Evolutionary conservation across 2,888 invertebrate species (phyloP).

Genomic region (Metacarcinus magister): DNA sequence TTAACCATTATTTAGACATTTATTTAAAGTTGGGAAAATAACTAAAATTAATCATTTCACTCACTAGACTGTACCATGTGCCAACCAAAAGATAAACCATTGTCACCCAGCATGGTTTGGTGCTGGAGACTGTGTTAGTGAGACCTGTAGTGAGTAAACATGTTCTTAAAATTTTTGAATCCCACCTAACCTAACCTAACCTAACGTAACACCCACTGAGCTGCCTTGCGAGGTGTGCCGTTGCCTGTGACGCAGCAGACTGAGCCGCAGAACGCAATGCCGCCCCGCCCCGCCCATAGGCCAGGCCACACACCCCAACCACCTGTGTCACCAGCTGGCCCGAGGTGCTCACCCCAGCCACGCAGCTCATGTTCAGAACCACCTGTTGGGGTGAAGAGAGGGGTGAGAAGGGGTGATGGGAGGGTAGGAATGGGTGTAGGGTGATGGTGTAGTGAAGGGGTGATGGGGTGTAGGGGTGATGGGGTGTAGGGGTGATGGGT

Average conservation of each 20-base stretch:
- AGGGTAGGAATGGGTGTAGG: not conserved
- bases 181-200: no score
- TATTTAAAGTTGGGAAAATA: no score
- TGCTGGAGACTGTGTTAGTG: no score
- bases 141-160: no score
- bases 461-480: not conserved
- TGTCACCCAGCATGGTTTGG: no score
- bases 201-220: conserved; percentile 65
- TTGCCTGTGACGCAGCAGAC: conserved; percentile 77
- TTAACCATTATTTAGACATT: no score
- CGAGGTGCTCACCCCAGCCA: conserved; percentile 69
- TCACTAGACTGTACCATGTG: no score
- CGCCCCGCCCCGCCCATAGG: conserved; percentile 75
- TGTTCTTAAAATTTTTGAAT: no score
- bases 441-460: not conserved
- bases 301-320: conserved; percentile 78
- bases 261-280: conserved; percentile 72
- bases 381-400: conserved; percentile 59
- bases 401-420: no score
- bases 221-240: conserved; percentile 72
- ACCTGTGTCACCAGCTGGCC: conserved; percentile 79
- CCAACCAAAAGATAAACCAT: no score
- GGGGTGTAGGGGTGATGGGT: not conserved
- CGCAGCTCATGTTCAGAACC: conserved; percentile 77
- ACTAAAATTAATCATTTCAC: no score